phyloP scores from a whole-genome alignment of 2,113 vertebrate genomes.

The Psettodes erumei region DNA sequence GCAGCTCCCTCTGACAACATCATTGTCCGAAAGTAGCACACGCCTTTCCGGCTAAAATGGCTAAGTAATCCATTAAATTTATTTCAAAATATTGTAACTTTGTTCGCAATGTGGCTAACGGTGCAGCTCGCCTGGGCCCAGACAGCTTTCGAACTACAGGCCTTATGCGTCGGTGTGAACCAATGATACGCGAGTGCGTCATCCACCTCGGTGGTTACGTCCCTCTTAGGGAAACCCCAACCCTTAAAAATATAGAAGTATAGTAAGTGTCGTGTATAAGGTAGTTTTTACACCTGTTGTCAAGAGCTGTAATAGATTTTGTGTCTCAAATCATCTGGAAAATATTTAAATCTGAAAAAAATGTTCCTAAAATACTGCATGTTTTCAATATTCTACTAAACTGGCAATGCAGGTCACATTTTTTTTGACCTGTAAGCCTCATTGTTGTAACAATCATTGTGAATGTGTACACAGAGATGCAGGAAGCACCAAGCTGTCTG shows the following conservation, averaged over 20 bases:
- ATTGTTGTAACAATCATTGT: no score
- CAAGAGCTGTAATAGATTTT: not conserved
- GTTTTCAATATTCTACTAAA: not conserved
- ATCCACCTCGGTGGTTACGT: slow-evolving; percentile 59
- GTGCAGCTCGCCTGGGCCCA: slow-evolving; percentile 51
- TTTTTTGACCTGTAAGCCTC: no score
- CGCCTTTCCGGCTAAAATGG: not conserved
- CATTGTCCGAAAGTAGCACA: not conserved
- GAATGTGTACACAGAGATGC: not conserved
- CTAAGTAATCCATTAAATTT: slow-evolving; percentile 9
- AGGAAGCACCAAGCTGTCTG: not conserved
- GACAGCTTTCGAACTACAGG: slow-evolving; percentile 75
- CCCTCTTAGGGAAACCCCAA: slow-evolving; percentile 67
- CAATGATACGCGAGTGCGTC: slow-evolving; percentile 67
- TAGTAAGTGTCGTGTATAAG: no score
- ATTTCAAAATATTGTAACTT: slow-evolving; percentile 59
- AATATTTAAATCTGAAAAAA: not conserved
- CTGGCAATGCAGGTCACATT: no score
- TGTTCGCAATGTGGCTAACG: slow-evolving; percentile 63
- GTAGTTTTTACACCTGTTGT: no score
- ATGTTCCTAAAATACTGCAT: no score
- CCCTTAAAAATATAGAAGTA: no score
- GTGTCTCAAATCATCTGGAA: not conserved
- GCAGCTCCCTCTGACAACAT: not conserved
- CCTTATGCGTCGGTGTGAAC: slow-evolving; percentile 65